Evolutionary conservation across 2,113 vertebrate species (phyloP).

Genomic region (Oncorhynchus masou): DNA sequence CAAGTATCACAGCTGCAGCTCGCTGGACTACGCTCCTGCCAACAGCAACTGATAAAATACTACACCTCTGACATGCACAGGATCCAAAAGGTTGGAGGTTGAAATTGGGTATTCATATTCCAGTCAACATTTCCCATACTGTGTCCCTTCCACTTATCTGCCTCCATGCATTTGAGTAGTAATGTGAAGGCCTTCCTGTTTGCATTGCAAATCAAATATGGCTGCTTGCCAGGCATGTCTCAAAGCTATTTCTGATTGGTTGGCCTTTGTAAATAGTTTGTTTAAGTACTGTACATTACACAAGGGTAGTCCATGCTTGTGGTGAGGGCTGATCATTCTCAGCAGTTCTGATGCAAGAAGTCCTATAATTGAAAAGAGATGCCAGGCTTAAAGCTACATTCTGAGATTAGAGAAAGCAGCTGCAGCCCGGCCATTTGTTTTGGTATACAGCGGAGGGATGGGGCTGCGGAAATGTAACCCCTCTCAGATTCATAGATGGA

Average conservation of each 20-base stretch:
- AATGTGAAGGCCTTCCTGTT: not conserved
- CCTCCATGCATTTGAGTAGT: not conserved
- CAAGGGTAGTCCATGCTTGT: no score
- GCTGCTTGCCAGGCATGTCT: not conserved
- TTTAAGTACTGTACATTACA: not conserved
- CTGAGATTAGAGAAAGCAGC: no score
- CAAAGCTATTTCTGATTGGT: not conserved
- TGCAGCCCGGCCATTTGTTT: no score
- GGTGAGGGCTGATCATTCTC: no score
- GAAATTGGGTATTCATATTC: not conserved
- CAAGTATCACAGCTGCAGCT: conserved; percentile 1
- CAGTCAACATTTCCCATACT: not conserved
- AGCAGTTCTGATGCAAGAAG: no score
- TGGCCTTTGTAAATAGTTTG: not conserved
- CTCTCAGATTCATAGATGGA: no score
- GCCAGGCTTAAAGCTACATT: no score
- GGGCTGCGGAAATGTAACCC: no score
- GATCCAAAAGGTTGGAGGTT: not conserved
- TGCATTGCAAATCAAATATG: not conserved
- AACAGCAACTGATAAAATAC: conserved; percentile 30
- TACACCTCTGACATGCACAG: conserved; percentile 6
- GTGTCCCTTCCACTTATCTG: not conserved
- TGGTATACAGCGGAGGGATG: no score
- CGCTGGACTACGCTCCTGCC: conserved; percentile 6
- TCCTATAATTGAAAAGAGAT: no score